phyloP scores from a whole-genome alignment of 2,888 invertebrate species.

The Tipula unca region DNA sequence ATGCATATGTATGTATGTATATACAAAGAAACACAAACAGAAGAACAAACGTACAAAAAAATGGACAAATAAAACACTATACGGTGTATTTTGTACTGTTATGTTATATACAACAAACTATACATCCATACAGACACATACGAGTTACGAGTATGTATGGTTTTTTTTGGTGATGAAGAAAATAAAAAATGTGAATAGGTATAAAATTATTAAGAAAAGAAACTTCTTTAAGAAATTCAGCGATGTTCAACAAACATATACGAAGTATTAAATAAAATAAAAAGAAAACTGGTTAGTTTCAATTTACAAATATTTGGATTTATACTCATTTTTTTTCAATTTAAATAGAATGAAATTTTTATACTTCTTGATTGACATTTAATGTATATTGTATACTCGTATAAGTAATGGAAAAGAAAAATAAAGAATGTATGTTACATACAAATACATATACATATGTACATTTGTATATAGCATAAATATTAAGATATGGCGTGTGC shows the following conservation, averaged over 20 bases:
- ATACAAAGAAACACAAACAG: neutral
- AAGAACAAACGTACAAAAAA: neutral
- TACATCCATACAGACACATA: neutral
- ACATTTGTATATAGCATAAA: neutral
- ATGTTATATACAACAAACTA: neutral
- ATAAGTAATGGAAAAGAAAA: neutral
- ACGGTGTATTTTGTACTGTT: constrained; percentile 8
- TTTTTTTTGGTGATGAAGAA: neutral
- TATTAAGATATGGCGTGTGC: neutral
- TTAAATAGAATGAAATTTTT: neutral
- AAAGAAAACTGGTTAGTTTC: neutral
- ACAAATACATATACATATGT: too few relatives aligned
- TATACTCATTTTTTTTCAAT: neutral
- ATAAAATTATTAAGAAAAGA: neutral
- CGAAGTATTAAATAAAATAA: neutral
- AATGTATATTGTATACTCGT: neutral
- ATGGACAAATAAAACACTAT: neutral
- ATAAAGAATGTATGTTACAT: neutral
- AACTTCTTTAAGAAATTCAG: neutral
- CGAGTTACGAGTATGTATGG: neutral
- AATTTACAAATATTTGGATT: neutral
- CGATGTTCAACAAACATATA: neutral
- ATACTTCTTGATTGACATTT: neutral
- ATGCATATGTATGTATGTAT: neutral
- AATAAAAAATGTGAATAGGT: neutral